These are phyloP conservation scores for Magallana gigas DNA, from an alignment of 1,140 invertebrate genomes.

Conservation along the genomic window DNA sequence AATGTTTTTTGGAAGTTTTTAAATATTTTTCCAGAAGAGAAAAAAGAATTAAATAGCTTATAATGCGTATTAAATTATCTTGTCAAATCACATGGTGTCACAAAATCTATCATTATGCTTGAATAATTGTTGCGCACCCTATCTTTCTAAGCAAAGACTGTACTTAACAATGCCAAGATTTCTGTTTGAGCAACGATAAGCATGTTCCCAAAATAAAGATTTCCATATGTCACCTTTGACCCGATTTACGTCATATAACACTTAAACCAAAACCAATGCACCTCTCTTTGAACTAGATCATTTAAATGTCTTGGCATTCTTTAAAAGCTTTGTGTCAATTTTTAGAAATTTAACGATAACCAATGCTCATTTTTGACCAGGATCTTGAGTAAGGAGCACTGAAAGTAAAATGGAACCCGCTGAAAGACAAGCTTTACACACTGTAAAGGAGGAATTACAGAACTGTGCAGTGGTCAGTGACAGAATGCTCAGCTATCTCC, in stretches of 20 bases:
- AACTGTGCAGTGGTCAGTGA: background rate
- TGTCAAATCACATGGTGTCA: too few relatives aligned
- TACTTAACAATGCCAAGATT: too few relatives aligned
- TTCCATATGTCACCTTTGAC: background rate
- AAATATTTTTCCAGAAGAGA: too few relatives aligned
- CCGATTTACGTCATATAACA: background rate
- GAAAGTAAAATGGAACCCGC: constrained; percentile 31
- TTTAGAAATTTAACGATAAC: background rate
- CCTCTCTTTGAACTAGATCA: background rate
- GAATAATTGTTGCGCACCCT: too few relatives aligned
- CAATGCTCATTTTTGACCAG: background rate
- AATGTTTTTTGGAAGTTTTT: too few relatives aligned
- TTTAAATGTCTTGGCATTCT: constrained; percentile 2
- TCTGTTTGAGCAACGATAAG: background rate
- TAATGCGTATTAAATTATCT: too few relatives aligned
- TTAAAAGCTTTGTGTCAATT: background rate
- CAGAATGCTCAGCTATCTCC: background rate
- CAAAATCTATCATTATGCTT: too few relatives aligned
- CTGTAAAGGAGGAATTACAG: constrained; percentile 10
- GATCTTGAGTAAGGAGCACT: background rate
- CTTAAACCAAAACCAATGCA: background rate
- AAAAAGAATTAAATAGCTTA: too few relatives aligned
- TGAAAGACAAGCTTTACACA: constrained; percentile 29
- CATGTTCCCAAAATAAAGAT: constrained; percentile 22
- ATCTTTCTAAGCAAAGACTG: too few relatives aligned